These are phyloP conservation scores for Corythornis leucogaster DNA, from an alignment of 2,797 vertebrate genomes.

Conservation along the genomic window DNA sequence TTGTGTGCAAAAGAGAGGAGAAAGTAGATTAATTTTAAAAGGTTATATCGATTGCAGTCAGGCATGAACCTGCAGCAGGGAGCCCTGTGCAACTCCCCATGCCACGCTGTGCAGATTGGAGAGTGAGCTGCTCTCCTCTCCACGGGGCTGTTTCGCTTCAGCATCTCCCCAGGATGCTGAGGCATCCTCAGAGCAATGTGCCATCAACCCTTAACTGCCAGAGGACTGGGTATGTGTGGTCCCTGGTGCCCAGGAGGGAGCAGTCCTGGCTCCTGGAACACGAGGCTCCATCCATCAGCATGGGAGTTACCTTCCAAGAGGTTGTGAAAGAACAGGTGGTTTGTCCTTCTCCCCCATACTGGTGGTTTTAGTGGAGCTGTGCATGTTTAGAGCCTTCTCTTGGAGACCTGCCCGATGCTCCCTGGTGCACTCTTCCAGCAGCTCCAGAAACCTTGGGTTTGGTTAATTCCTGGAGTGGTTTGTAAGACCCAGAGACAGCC, in stretches of 20 bases:
- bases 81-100: slow-evolving; percentile 31
- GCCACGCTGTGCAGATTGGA: neutral
- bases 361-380: neutral
- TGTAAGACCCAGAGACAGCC: neutral
- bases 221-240: no score
- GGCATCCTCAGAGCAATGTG: neutral
- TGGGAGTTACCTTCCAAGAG: neutral
- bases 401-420: neutral
- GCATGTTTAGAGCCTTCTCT: neutral
- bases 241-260: neutral
- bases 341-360: neutral
- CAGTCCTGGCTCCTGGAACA: neutral
- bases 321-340: no score
- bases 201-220: no score
- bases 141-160: neutral
- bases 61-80: slow-evolving; percentile 42
- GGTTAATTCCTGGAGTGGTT: neutral
- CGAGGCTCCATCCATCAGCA: accelerated
- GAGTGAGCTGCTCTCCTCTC: slow-evolving; percentile 9
- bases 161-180: neutral
- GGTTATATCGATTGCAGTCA: slow-evolving; percentile 53
- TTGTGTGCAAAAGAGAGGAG: slow-evolving; percentile 15
- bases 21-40: slow-evolving; percentile 74
- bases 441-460: neutral
- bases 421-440: neutral